These are phyloP conservation scores for Phymastichus coffea DNA, from an alignment of 1,140 invertebrate species.

Conservation along the genomic window DNA sequence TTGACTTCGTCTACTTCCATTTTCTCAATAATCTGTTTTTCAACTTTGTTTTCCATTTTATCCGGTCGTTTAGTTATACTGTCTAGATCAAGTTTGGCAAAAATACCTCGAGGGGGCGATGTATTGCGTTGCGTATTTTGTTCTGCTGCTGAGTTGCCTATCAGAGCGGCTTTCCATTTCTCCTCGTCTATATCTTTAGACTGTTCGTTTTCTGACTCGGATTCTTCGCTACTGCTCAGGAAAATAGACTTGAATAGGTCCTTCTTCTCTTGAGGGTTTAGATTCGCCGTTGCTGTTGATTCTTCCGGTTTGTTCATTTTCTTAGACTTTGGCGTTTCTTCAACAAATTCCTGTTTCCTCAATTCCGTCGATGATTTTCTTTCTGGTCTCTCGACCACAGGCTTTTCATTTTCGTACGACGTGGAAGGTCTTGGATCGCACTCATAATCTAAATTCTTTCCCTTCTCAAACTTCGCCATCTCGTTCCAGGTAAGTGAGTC, in stretches of 20 bases:
- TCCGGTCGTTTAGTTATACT: constrained; percentile 45
- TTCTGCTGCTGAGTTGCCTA: constrained; percentile 42
- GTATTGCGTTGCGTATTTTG: constrained; percentile 62
- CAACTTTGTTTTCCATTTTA: not conserved
- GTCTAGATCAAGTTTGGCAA: constrained; percentile 72
- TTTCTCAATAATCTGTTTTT: not conserved
- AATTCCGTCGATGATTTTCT: not conserved
- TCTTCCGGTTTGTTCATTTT: no score
- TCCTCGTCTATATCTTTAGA: constrained; percentile 42
- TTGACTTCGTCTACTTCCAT: not conserved
- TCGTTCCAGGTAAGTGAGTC: constrained; percentile 63
- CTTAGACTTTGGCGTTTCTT: no score
- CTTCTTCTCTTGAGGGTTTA: constrained; percentile 59
- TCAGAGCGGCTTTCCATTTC: constrained; percentile 41
- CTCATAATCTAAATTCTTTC: constrained; percentile 12
- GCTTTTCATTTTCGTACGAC: not conserved
- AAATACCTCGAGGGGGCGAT: constrained; percentile 71
- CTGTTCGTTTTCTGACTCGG: constrained; percentile 51
- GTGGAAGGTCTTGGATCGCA: constrained; percentile 1
- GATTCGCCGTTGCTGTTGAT: constrained; percentile 20
- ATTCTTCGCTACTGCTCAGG: constrained; percentile 63
- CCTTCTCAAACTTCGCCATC: constrained; percentile 39
- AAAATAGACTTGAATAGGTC: constrained; percentile 70
- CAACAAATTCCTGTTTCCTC: no score
- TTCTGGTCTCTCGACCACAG: not conserved